These are phyloP conservation scores for Sphenodon punctatus DNA, from an alignment of 2,797 vertebrate species.

Conservation along the genomic window DNA sequence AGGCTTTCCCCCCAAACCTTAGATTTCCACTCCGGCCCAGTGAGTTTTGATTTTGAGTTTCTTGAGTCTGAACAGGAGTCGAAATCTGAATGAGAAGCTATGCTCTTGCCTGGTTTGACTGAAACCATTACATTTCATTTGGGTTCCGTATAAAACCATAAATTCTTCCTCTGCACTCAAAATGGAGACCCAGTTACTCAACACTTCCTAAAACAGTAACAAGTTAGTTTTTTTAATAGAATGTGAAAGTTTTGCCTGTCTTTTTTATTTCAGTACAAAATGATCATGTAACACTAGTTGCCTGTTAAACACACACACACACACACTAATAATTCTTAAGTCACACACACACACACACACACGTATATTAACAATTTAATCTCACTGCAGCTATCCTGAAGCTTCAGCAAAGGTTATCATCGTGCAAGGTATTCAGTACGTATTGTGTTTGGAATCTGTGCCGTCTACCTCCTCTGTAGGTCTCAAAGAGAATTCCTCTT, in stretches of 20 bases:
- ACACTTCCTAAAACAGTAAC: neutral
- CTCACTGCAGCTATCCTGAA: too few species aligned
- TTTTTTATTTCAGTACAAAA: neutral
- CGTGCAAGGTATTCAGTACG: too few species aligned
- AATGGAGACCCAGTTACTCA: neutral
- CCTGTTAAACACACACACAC: neutral
- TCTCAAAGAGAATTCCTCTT: too few species aligned
- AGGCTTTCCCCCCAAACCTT: neutral
- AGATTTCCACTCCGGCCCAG: constrained; percentile 12
- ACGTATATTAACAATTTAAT: too few species aligned
- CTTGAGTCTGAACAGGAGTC: neutral
- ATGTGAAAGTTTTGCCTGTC: neutral
- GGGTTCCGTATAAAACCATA: neutral
- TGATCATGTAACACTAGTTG: neutral
- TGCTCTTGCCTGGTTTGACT: neutral
- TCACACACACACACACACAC: rapidly evolving
- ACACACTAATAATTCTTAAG: neutral
- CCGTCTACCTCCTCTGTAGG: too few species aligned
- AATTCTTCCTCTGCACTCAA: neutral
- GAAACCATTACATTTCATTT: neutral
- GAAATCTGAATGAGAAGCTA: constrained; percentile 18
- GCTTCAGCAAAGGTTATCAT: too few species aligned
- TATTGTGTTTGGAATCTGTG: too few species aligned
- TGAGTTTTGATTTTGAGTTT: constrained; percentile 42
- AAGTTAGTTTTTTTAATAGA: neutral